Base-by-base conservation (phyloP, 2,888 invertebrate species). In the Epirrhoe alternata region DNA sequence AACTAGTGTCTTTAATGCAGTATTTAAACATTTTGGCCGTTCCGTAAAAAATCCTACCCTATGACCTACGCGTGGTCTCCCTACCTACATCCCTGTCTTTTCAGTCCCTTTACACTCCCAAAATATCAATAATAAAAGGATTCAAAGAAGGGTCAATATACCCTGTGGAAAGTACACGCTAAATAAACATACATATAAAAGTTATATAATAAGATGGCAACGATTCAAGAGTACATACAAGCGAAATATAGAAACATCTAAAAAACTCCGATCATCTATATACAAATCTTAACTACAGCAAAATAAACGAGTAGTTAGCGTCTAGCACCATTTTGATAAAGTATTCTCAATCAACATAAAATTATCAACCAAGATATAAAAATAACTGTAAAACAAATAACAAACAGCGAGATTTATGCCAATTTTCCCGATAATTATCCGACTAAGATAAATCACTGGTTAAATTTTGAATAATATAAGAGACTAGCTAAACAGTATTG, bases 271-370 rank as follows among this genome's bases (percentile, higher is more conserved):
- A 70, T 17, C 35, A 10, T 31, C 57, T 87, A 86, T 86, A 72
- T 88, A 89, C 87, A 87, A 66, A 78, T 77, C 81, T 83, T 84
- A 83, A 80, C 82, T 88, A 89, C 77, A 78, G 86, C 84, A 81
- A 89, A 89, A 86, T 80, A 87, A 89, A 85, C 81, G 81, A 86
- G 78, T 78, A 84, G 84, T 85, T 86, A 92, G 90, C 91, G 83
- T 90, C 92, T 93, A 93, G 93, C 93, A 93, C 93, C 93, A 92
- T 92, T n/a, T 87, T 81, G 86, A 91, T 90, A 90, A 87, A 89
- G 86, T 90, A 89, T 88, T 57, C 51, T 85, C 82, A 81, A 86
- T 82, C 75, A 90, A 89, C 86, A 91, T 90, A 90, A 92, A 84
- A 90, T 90, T 91, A 90, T 85, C 84, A 91, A 92, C 80, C 89